A percentile compares a stretch with the other conserved stretches of the same genome.
Evolutionary conservation across 2,113 vertebrate genomes (phyloP).

Genomic region (Limanda limanda): DNA sequence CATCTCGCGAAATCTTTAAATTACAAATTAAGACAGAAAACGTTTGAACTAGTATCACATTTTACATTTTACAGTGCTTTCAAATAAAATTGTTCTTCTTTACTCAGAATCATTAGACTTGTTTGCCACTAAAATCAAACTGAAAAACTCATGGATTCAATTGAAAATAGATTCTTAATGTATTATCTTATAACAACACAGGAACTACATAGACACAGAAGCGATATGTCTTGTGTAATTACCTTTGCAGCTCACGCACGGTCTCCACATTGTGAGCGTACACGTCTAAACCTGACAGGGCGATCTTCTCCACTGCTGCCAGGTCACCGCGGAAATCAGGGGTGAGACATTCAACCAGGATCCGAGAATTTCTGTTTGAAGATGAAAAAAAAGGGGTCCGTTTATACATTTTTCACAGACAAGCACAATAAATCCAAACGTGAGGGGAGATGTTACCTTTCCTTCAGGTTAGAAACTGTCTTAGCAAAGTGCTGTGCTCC

Average conservation of each 20-base stretch:
- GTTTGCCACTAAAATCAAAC: neutral
- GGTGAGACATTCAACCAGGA: slow-evolving; percentile 96
- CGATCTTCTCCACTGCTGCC: slow-evolving; percentile 88
- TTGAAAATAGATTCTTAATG: too few relatives aligned
- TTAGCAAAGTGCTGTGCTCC: slow-evolving; percentile 93
- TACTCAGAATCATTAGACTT: too few relatives aligned
- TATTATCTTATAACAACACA: too few relatives aligned
- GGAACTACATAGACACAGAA: neutral
- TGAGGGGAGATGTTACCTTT: slow-evolving; percentile 83
- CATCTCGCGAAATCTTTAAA: too few relatives aligned
- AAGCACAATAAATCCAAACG: neutral
- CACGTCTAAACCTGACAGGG: slow-evolving; percentile 92
- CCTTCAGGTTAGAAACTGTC: slow-evolving; percentile 91
- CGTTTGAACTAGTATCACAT: too few relatives aligned
- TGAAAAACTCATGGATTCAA: too few relatives aligned
- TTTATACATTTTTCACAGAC: neutral
- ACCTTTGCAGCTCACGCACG: slow-evolving; percentile 93
- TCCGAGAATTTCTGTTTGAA: slow-evolving; percentile 84
- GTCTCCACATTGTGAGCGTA: slow-evolving; percentile 98
- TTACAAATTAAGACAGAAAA: too few relatives aligned
- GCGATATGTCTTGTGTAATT: neutral
- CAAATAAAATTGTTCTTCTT: too few relatives aligned
- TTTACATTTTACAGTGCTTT: too few relatives aligned
- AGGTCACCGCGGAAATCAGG: slow-evolving; percentile 96
- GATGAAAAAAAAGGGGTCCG: neutral